A percentile compares a stretch with the other conserved stretches of the same genome.
These are phyloP conservation scores for Notarius lentiginosus DNA, from an alignment of 2,113 vertebrate species.

Conservation along the genomic window DNA sequence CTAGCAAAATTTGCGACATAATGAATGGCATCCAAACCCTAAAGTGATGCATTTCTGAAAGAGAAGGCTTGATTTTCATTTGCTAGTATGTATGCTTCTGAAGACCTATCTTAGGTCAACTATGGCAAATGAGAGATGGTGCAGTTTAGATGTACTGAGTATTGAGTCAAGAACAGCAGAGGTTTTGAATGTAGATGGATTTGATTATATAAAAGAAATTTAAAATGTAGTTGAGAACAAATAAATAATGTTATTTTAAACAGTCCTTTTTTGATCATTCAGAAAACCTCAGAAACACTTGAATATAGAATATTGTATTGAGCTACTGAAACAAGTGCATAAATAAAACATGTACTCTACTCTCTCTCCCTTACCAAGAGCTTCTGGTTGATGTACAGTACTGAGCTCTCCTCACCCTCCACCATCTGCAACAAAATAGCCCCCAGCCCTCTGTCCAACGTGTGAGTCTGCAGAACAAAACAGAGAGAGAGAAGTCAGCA, in stretches of 20 bases:
- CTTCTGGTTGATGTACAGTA: not conserved
- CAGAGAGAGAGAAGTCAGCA: not conserved
- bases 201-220: not conserved
- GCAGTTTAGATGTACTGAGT: not conserved
- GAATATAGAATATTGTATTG: not conserved
- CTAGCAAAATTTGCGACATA: not conserved
- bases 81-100: not conserved
- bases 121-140: not conserved
- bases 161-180: not conserved
- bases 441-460: not conserved
- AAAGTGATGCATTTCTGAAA: not conserved
- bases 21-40: not conserved
- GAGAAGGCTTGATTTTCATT: not conserved
- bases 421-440: not conserved
- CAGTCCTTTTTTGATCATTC: not conserved
- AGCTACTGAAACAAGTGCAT: not conserved
- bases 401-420: not conserved
- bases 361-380: not conserved
- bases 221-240: not conserved
- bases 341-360: not conserved
- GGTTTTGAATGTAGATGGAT: not conserved
- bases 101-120: not conserved
- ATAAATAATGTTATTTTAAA: not conserved
- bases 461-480: not conserved
- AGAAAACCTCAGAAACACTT: not conserved